phyloP scores from a whole-genome alignment of 2,797 vertebrate genomes.

The Tachyglossus aculeatus region DNA sequence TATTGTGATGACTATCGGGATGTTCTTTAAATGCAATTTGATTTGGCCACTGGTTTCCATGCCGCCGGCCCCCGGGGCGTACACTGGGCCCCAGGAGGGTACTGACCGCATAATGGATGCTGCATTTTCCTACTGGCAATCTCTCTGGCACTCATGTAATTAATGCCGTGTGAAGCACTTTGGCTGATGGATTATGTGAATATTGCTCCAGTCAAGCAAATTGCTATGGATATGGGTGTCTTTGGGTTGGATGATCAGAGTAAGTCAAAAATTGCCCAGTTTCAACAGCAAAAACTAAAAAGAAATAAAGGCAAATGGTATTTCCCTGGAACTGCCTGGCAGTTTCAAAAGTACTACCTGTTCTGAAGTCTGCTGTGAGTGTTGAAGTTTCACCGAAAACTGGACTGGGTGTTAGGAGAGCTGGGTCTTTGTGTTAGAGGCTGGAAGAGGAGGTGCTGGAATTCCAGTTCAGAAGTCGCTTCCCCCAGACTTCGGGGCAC shows the following conservation, averaged over 20 bases:
- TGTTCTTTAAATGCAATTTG: background rate
- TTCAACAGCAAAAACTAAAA: too few relatives aligned
- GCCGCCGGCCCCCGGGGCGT: background rate
- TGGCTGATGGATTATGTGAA: background rate
- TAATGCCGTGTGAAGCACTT: background rate
- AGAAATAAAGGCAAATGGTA: background rate
- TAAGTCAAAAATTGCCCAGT: background rate
- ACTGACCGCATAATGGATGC: background rate
- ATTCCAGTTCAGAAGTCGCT: too few relatives aligned
- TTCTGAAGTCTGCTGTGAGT: too few relatives aligned
- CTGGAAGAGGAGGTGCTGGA: too few relatives aligned
- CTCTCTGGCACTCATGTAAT: background rate
- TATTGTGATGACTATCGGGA: background rate
- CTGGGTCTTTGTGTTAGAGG: too few relatives aligned
- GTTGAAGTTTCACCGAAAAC: too few relatives aligned
- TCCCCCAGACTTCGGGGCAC: too few relatives aligned
- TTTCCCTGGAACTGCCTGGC: too few relatives aligned
- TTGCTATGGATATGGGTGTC: too few relatives aligned
- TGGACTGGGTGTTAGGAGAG: too few relatives aligned
- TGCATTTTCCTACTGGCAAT: background rate
- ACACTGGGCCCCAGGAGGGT: background rate
- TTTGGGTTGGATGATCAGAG: rapidly evolving
- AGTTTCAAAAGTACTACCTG: too few relatives aligned
- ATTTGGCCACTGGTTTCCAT: rapidly evolving
- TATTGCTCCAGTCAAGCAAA: background rate